Percentiles rank a stretch among this genome's conserved stretches.
These are phyloP conservation scores for Acanthoscelides obtectus DNA, from an alignment of 2,888 invertebrate genomes.

Conservation along the genomic window DNA sequence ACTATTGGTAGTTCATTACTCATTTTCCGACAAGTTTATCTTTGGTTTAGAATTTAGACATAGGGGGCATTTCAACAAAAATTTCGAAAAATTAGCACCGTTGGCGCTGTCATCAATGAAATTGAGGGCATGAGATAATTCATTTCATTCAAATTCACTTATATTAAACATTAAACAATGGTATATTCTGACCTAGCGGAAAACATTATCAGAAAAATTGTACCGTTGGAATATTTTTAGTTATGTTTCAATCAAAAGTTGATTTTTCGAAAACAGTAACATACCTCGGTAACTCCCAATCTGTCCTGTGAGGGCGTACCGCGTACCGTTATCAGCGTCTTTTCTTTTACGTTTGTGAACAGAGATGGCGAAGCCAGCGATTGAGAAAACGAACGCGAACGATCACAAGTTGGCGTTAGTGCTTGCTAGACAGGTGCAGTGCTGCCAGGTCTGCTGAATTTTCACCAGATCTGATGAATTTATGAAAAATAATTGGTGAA, in stretches of 20 bases:
- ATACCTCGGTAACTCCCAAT: slow-evolving; percentile 49
- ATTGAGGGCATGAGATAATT: slow-evolving; percentile 40
- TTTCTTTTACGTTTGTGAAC: slow-evolving; percentile 36
- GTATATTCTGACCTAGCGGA: background rate
- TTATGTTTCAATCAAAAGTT: background rate
- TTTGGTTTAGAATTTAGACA: slow-evolving; percentile 41
- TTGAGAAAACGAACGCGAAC: background rate
- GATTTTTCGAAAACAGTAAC: slow-evolving; percentile 24
- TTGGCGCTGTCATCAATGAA: slow-evolving; percentile 65
- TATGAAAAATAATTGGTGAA: no score
- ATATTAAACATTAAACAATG: background rate
- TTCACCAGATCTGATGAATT: no score
- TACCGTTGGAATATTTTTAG: background rate
- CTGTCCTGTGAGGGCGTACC: slow-evolving; percentile 58
- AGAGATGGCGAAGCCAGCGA: slow-evolving; percentile 51
- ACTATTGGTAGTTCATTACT: background rate
- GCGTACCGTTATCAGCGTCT: slow-evolving; percentile 43
- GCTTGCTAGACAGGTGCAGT: no score
- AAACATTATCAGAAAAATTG: background rate
- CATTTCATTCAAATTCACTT: background rate
- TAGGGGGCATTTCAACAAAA: slow-evolving; percentile 65
- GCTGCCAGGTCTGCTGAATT: no score
- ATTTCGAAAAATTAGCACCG: slow-evolving; percentile 64
- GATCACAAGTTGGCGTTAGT: background rate
- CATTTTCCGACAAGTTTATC: slow-evolving; percentile 36